Percentiles rank a stretch among this genome's conserved stretches.
Evolutionary conservation across 1,140 invertebrate genomes (phyloP).

Genomic region (Magallana ariakensis): DNA sequence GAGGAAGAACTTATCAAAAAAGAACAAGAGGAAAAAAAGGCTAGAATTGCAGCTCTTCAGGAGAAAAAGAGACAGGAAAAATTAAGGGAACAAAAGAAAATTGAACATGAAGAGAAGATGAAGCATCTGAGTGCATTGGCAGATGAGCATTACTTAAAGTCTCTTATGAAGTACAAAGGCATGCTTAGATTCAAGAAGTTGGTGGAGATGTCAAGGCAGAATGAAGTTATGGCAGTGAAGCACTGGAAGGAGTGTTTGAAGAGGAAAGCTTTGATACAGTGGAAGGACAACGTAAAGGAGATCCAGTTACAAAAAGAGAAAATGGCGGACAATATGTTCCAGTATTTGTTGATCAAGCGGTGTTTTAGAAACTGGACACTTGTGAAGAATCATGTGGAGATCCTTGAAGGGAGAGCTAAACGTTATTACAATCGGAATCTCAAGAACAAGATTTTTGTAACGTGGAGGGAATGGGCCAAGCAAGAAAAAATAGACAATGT

Average conservation of each 20-base stretch:
- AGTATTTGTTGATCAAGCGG: slow-evolving; percentile 63
- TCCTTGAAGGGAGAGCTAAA: slow-evolving; percentile 70
- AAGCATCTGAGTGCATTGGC: slow-evolving; percentile 65
- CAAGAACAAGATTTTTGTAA: slow-evolving; percentile 61
- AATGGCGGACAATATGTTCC: slow-evolving; percentile 68
- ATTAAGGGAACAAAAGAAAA: slow-evolving; percentile 72
- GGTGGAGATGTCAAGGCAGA: slow-evolving; percentile 62
- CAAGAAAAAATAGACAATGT: slow-evolving; percentile 63
- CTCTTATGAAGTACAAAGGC: slow-evolving; percentile 73
- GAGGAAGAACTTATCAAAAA: slow-evolving; percentile 70
- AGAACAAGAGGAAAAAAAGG: slow-evolving; percentile 75
- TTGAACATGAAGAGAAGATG: slow-evolving; percentile 62
- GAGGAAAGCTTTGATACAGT: slow-evolving; percentile 59
- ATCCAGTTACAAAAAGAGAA: slow-evolving; percentile 58
- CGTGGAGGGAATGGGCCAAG: slow-evolving; percentile 66
- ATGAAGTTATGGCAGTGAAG: slow-evolving; percentile 60
- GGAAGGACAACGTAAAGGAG: slow-evolving; percentile 57
- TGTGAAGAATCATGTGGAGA: slow-evolving; percentile 68
- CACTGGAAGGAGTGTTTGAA: slow-evolving; percentile 63
- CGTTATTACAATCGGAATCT: slow-evolving; percentile 64
- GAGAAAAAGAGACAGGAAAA: slow-evolving; percentile 77
- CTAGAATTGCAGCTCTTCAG: slow-evolving; percentile 68
- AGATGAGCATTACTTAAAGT: slow-evolving; percentile 68
- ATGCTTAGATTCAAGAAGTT: slow-evolving; percentile 73
- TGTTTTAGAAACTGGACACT: slow-evolving; percentile 69